Base-by-base conservation (phyloP, 1,140 invertebrate genomes). In the Procambarus virginalis region DNA sequence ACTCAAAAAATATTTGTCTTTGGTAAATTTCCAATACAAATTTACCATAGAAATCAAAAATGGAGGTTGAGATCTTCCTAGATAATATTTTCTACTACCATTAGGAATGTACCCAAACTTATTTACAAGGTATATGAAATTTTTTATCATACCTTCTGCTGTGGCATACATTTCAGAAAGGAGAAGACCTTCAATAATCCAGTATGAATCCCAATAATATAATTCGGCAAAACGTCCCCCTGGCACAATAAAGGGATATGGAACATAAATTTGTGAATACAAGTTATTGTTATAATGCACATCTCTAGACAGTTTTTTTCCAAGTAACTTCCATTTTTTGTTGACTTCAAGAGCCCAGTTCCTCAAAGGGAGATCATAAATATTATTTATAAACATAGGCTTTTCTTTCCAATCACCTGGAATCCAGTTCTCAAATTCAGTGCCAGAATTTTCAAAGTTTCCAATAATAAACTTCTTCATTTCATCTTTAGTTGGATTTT, bases 181-280 rank as follows among this genome's bases (percentile, higher is more conserved):
- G 1, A 98, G 93, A 0, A 99, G 94, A 2, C 98, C 98, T 92
- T 97, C 96, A 76, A 99, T 95, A 73, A 98, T 98, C 98, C 98
- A 99, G 93, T 98, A 99, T 0, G 98, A 97, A 93, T 99, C 98
- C 98, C 98, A 99, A 93, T 99, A 99, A 93, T 98, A 99, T 93
- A 98, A 97, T 93, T 98, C 97, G 6, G 93, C 92, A 93, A 99
- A 99, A 82, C 98, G 94, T 10, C 98, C 98, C 64, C 98, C 98
- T 49, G 98, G 98, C 0, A 99, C 96, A 91, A 99, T 98, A 34
- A 98, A 97, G 0, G 97, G 97, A 94, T 99, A 95, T 1, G 97
- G 96, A 6, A 98, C 96, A 92, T 98, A 97, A 80, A 98, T 97
- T 45, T 89, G 89, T 12, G 92, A 92, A 89, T 94, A 94, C n/a